Evolutionary conservation across 2,888 invertebrate genomes (phyloP).

Genomic region (Callinectes sapidus): DNA sequence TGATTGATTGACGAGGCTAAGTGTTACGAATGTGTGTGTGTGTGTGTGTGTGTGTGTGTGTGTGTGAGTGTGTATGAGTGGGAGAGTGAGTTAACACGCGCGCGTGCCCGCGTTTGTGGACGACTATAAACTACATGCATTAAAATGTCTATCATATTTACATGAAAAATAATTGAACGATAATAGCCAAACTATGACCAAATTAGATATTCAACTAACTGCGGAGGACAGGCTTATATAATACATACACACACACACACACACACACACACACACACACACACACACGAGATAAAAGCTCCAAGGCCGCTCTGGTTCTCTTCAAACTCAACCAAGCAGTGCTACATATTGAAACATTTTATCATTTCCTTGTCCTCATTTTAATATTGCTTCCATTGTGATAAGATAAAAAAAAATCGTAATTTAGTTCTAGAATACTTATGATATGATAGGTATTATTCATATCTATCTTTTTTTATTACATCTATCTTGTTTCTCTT

Average conservation of each 20-base stretch:
- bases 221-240: neutral
- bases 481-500: too few relatives aligned
- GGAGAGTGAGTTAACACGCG: neutral
- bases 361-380: too few relatives aligned
- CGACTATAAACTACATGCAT: neutral
- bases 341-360: too few relatives aligned
- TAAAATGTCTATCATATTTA: neutral
- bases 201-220: neutral
- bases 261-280: conserved; percentile 1
- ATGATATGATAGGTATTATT: too few relatives aligned
- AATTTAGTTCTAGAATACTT: too few relatives aligned
- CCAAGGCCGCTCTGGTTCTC: neutral
- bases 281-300: neutral
- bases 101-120: neutral
- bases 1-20: neutral
- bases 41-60: conserved; percentile 38
- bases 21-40: neutral
- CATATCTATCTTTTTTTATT: too few relatives aligned
- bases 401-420: too few relatives aligned
- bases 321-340: neutral
- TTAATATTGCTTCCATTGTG: too few relatives aligned
- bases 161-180: neutral
- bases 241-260: neutral
- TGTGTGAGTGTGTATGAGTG: conserved; percentile 28
- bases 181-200: neutral